A percentile compares a stretch with the other conserved stretches of the same genome.
These are phyloP conservation scores for Aphis craccivora DNA, from an alignment of 1,140 invertebrate species.

Conservation along the genomic window DNA sequence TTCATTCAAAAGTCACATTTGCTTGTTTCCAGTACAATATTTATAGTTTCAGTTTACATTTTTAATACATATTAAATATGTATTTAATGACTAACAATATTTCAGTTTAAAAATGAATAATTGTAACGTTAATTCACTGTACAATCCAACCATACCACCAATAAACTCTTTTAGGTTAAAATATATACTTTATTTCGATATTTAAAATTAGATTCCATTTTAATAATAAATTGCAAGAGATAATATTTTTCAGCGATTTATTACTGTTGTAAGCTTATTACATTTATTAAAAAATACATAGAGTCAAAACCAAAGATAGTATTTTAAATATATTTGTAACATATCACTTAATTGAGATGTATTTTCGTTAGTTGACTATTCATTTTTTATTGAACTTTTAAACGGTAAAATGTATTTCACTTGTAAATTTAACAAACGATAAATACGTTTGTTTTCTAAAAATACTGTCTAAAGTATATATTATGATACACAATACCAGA, in stretches of 20 bases:
- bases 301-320: not conserved
- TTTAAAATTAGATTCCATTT: not conserved
- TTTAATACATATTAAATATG: not conserved
- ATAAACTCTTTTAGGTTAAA: not conserved
- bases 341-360: not conserved
- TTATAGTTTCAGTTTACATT: not conserved
- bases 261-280: not conserved
- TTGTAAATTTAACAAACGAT: not conserved
- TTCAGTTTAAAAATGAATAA: not conserved
- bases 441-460: not conserved
- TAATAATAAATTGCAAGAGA: not conserved
- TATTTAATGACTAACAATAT: not conserved
- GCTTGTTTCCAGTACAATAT: too few species aligned
- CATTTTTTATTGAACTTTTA: not conserved
- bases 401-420: not conserved
- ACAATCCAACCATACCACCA: too few species aligned
- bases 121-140: not conserved
- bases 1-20: not conserved
- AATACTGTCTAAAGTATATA: not conserved
- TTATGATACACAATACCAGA: not conserved
- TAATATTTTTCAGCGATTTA: not conserved
- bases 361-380: not conserved
- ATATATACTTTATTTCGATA: not conserved
- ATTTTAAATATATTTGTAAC: not conserved
- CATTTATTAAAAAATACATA: not conserved